These are phyloP conservation scores for Marmota flaviventris DNA, from an alignment of 2,113 vertebrate genomes.

Conservation along the genomic window DNA sequence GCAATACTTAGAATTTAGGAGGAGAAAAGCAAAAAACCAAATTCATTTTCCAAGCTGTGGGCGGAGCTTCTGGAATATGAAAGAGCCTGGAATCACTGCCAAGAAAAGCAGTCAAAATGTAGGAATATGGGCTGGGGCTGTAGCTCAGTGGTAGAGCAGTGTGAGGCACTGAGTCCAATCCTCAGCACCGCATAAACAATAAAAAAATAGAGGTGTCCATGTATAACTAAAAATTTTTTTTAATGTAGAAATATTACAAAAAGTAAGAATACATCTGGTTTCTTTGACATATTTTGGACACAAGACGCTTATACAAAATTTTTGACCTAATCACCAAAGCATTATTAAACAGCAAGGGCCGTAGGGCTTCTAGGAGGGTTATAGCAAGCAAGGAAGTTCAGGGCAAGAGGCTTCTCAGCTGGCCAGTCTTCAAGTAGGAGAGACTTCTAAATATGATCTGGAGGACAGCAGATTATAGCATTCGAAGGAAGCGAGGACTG, in stretches of 20 bases:
- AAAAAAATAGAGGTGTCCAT: too few relatives aligned
- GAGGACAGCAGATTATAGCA: background rate
- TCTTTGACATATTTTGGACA: background rate
- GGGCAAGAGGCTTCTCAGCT: background rate
- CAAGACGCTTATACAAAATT: background rate
- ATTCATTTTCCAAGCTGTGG: background rate
- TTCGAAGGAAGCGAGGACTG: background rate
- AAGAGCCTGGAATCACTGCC: background rate
- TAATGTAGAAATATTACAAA: background rate
- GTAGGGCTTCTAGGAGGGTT: background rate
- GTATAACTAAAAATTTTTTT: too few relatives aligned
- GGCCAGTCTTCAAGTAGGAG: background rate
- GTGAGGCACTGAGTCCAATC: too few relatives aligned
- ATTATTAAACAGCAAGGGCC: background rate
- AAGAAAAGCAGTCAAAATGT: background rate
- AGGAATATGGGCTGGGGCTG: background rate
- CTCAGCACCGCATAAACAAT: too few relatives aligned
- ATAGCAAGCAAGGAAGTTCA: background rate
- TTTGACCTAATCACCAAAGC: background rate
- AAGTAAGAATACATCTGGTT: background rate
- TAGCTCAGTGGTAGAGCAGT: too few relatives aligned
- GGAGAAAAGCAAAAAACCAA: background rate
- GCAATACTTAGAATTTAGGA: background rate
- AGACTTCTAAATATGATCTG: background rate
- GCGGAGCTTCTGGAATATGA: background rate